These are phyloP conservation scores for Urosaurus nigricauda DNA, from an alignment of 2,797 vertebrate species.

Conservation along the genomic window DNA sequence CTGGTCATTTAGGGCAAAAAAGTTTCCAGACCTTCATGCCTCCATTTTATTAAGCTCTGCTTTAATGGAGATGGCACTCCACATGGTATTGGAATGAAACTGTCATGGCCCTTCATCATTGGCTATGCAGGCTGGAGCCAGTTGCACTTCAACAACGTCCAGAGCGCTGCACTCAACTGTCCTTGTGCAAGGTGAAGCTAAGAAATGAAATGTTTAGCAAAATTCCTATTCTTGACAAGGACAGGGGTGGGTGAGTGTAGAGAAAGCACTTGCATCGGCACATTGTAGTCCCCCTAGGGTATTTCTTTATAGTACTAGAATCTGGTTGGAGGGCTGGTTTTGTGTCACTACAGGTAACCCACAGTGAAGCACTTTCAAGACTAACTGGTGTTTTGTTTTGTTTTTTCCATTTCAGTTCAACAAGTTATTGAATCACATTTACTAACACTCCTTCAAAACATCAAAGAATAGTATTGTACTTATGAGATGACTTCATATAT, in stretches of 20 bases:
- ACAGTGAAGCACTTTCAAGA: background rate
- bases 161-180: too few species aligned
- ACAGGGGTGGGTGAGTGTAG: too few species aligned
- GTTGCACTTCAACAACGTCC: too few species aligned
- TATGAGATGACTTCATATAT: constrained; percentile 34
- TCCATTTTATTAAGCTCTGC: too few species aligned
- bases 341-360: background rate
- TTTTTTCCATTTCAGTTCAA: constrained; percentile 86
- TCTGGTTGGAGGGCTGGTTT: background rate
- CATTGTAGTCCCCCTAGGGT: too few species aligned
- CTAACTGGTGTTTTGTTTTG: constrained; percentile 39
- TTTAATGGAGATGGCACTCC: too few species aligned
- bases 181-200: background rate
- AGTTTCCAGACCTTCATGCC: too few species aligned
- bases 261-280: background rate
- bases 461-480: constrained; percentile 86
- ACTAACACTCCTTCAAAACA: constrained; percentile 92
- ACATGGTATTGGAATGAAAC: too few species aligned
- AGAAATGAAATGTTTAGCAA: background rate
- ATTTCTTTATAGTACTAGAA: too few species aligned
- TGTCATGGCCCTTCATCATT: too few species aligned
- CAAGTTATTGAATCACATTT: constrained; percentile 97
- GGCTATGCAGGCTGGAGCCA: too few species aligned
- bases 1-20: too few species aligned
- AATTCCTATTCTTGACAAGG: background rate